phyloP scores from a whole-genome alignment of 2,113 vertebrate genomes.

The Bostrychus sinensis region DNA sequence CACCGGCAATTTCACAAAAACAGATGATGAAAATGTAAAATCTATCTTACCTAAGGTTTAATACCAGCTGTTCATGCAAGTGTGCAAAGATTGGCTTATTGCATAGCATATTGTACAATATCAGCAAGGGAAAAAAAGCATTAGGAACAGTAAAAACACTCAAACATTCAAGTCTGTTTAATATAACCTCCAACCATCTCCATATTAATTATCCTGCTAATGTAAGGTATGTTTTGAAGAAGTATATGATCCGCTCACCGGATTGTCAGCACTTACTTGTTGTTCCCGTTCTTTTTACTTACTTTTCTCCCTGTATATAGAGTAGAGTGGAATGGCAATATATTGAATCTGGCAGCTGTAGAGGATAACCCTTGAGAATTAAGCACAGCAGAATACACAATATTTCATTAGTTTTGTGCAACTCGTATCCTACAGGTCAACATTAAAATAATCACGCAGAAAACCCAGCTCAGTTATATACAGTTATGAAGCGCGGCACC shows the following conservation, averaged over 20 bases:
- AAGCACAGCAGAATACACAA: conserved; percentile 12
- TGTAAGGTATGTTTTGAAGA: background rate
- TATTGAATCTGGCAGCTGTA: background rate
- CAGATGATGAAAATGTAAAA: too few relatives aligned
- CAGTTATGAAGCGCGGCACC: background rate
- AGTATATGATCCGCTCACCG: background rate
- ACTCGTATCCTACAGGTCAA: conserved; percentile 14
- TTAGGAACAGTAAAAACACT: too few relatives aligned
- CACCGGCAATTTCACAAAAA: too few relatives aligned
- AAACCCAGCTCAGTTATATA: conserved; percentile 8
- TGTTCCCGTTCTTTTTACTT: background rate
- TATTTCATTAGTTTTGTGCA: conserved; percentile 10
- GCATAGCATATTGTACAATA: too few relatives aligned
- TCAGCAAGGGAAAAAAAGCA: too few relatives aligned
- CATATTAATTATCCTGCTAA: background rate
- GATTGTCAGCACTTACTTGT: background rate
- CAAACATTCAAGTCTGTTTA: too few relatives aligned
- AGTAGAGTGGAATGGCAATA: background rate
- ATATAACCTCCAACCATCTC: too few relatives aligned
- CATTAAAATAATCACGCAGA: conserved; percentile 1
- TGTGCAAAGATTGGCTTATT: too few relatives aligned
- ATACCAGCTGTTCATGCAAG: too few relatives aligned
- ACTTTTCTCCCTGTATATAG: background rate
- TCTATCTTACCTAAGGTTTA: too few relatives aligned
- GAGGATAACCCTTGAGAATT: background rate